Percentiles rank a stretch among this genome's conserved stretches.
Evolutionary conservation across 1,140 invertebrate genomes (phyloP).

Genomic region (Choristoneura fumiferana): DNA sequence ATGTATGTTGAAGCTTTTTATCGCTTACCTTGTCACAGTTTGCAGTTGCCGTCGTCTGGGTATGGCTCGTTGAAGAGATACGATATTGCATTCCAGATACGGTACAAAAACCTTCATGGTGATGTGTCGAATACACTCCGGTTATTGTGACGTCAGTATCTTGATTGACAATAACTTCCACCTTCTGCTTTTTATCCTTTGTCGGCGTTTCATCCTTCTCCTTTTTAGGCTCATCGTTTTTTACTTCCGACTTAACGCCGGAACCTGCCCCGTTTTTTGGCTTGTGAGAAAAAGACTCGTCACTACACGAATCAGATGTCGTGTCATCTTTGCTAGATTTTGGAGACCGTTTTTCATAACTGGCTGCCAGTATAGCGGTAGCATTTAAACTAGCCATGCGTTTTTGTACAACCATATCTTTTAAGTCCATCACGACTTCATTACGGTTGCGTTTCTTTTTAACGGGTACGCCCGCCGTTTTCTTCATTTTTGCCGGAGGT

Average conservation of each 20-base stretch:
- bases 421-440: conserved; percentile 89
- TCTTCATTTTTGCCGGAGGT: conserved; percentile 65
- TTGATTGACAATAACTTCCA: conserved; percentile 86
- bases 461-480: conserved; percentile 55
- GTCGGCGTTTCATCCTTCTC: conserved; percentile 77
- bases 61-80: conserved; percentile 86
- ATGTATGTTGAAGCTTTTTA: conserved; percentile 4
- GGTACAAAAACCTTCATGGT: conserved; percentile 90
- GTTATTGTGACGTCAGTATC: conserved; percentile 93
- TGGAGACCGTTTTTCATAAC: conserved; percentile 88
- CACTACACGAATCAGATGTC: conserved; percentile 75
- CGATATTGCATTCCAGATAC: conserved; percentile 91
- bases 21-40: conserved; percentile 81
- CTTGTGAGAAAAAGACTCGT: conserved; percentile 75
- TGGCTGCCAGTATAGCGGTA: conserved; percentile 93
- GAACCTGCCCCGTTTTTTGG: conserved; percentile 70
- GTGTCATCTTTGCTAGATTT: conserved; percentile 79
- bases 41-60: conserved; percentile 87
- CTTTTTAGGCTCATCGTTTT: conserved; percentile 79
- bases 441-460: conserved; percentile 77
- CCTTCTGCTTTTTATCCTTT: conserved; percentile 80
- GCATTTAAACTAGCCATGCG: conserved; percentile 96
- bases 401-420: conserved; percentile 92
- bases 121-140: conserved; percentile 85
- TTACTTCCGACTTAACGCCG: conserved; percentile 76